phyloP scores from a whole-genome alignment of 2,113 vertebrate species.

The Elgaria multicarinata region DNA sequence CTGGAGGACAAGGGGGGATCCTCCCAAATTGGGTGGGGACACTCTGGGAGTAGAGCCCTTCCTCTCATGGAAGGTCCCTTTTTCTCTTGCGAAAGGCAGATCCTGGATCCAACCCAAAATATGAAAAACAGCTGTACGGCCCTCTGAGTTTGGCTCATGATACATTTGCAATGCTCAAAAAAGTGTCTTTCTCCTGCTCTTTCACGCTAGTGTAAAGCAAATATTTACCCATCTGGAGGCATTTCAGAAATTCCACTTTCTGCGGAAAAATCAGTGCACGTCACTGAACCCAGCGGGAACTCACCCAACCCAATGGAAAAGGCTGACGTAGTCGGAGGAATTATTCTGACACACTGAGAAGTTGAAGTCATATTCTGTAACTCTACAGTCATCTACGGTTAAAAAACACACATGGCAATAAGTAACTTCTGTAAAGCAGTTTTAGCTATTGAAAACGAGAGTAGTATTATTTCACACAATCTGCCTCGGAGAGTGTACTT shows the following conservation, averaged over 20 bases:
- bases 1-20: too few species aligned
- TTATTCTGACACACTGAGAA: constrained; percentile 83
- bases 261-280: not conserved
- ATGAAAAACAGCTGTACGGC: not conserved
- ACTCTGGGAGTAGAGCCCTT: too few species aligned
- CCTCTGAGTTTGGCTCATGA: not conserved
- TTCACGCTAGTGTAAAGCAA: not conserved
- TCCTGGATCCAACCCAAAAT: not conserved
- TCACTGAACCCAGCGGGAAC: constrained; percentile 27
- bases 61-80: too few species aligned
- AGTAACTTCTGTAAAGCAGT: not conserved
- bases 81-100: too few species aligned
- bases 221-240: not conserved
- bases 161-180: not conserved
- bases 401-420: constrained; percentile 34
- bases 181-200: not conserved
- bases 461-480: not conserved
- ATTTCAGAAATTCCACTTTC: not conserved
- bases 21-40: too few species aligned
- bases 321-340: constrained; percentile 85
- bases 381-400: constrained; percentile 82
- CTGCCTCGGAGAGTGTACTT: not conserved
- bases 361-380: constrained; percentile 87
- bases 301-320: constrained; percentile 90
- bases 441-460: not conserved